Evolutionary conservation across 2,797 vertebrate genomes (phyloP).

Genomic region (Coranthus polyacanthus): DNA sequence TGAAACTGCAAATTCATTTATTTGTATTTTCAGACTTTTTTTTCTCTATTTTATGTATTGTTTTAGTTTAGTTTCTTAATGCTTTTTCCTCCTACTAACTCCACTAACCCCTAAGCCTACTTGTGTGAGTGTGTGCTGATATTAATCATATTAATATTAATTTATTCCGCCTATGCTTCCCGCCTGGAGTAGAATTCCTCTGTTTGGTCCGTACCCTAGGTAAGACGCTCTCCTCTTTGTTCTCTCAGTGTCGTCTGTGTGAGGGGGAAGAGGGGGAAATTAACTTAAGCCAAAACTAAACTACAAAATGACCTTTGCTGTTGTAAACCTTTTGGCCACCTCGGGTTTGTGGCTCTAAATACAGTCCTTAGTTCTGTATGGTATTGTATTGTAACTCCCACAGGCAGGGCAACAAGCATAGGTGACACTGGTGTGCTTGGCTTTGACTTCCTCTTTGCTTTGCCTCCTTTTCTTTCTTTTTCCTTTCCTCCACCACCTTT

Average conservation of each 20-base stretch:
- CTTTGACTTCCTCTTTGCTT: slow-evolving; percentile 59
- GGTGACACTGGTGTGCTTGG: slow-evolving; percentile 65
- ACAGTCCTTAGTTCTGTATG: background rate
- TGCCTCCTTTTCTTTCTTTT: slow-evolving; percentile 48
- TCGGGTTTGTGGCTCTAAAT: slow-evolving; percentile 29
- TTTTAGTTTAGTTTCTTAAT: slow-evolving; percentile 35
- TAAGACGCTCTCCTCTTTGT: slow-evolving; percentile 92
- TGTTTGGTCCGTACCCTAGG: slow-evolving; percentile 99
- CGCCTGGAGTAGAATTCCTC: slow-evolving; percentile 99
- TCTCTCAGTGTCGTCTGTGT: slow-evolving; percentile 77
- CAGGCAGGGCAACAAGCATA: slow-evolving; percentile 73
- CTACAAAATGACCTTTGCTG: background rate
- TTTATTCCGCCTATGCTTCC: slow-evolving; percentile 99
- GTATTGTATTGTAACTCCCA: slow-evolving; percentile 31
- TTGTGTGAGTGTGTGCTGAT: slow-evolving; percentile 77
- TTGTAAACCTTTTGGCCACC: slow-evolving; percentile 20
- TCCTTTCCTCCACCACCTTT: slow-evolving; percentile 16
- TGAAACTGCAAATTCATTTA: background rate
- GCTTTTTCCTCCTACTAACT: slow-evolving; percentile 66
- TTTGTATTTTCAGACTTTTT: slow-evolving; percentile 29
- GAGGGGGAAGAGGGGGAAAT: slow-evolving; percentile 49
- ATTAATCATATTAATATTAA: slow-evolving; percentile 90
- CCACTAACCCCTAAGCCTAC: slow-evolving; percentile 74
- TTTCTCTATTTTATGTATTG: slow-evolving; percentile 19
- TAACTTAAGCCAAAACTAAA: slow-evolving; percentile 1